Base-by-base conservation (phyloP, 2,888 invertebrate genomes). In the Colostygia pectinataria region DNA sequence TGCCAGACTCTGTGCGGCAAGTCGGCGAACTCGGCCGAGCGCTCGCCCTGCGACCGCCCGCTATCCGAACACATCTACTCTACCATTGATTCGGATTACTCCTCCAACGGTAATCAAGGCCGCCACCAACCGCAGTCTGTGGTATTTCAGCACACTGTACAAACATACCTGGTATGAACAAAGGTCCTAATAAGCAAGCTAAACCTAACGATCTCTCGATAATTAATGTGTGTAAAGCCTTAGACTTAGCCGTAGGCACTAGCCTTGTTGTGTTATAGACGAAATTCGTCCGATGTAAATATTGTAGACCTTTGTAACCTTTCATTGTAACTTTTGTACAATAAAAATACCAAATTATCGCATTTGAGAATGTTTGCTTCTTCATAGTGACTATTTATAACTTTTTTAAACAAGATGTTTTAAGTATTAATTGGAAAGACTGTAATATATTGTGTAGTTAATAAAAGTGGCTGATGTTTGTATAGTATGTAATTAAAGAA, bases 11-110 rank as follows among this genome's bases (percentile, higher is more conserved):
- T 92, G 52, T 92, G 92, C 79, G 85, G 88, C 36, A 90, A 90
- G 90, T 72, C 89, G 8, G 86, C 89, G 47, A 80, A 85, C 69
- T 91, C 91, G 12, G 91, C 90, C 34, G 91, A 91, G 66, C 89
- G 91, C 44, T 92, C 92, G 68, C 93, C 93, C 23, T 91, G 92
- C 69, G 93, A 94, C 73, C 91, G 96, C 53, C 96, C 96, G 36
- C 91, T 95, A 36, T 95, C 96, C 58, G 96, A 97, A 80, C 96
- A 96, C 83, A 97, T 97, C 72, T 97, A 97, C 80, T 96, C 96
- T 55, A 96, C 96, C 76, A 97, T 97, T 83, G 96, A 97, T 82
- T 96, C 96, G 39, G 96, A 96, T 83, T 96, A 96, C 78, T 95
- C 95, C 76, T 95, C 95, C 52, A 81, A 69, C 36, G 89, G 86